Percentiles rank a stretch among this genome's conserved stretches.
Conservation (phyloP, 2,113 vertebrate genomes). For the Paralichthys olivaceus region DNA sequence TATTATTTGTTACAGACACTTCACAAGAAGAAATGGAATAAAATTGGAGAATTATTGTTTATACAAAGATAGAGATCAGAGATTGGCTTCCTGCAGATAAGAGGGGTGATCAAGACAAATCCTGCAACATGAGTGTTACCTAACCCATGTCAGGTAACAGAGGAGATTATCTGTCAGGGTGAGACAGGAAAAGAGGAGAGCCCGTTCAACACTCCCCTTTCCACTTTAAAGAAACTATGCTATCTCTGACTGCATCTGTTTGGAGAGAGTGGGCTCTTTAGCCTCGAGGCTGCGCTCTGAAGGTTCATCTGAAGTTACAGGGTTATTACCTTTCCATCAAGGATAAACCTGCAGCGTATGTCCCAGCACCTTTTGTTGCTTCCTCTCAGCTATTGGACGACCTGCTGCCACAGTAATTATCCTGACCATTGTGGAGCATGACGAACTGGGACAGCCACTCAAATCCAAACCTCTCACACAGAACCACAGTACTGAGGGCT, state of each 20-base stretch:
- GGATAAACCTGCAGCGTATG: conserved; percentile 31
- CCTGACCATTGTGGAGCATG: not conserved
- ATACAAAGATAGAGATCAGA: conserved; percentile 43
- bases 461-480: not conserved
- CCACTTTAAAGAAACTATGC: conserved; percentile 51
- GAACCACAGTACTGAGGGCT: not conserved
- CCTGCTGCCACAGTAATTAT: conserved; percentile 1
- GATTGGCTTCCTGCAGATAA: conserved; percentile 49
- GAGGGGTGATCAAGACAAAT: conserved; percentile 45
- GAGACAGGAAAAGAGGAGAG: conserved; percentile 45
- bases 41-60: conserved; percentile 33
- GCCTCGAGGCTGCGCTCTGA: conserved; percentile 51
- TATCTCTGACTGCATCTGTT: conserved; percentile 70
- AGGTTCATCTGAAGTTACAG: conserved; percentile 63
- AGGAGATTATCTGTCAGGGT: conserved; percentile 51
- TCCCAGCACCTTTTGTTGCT: conserved; percentile 12
- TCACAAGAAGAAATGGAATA: conserved; percentile 11
- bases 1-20: not conserved
- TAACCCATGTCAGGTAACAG: conserved; percentile 41
- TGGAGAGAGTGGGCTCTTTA: conserved; percentile 43
- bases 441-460: not conserved
- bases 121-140: conserved; percentile 47
- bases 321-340: conserved; percentile 63
- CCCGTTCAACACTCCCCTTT: conserved; percentile 37
- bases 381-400: conserved; percentile 19